Evolutionary conservation across 2,113 vertebrate genomes (phyloP), one percentile per base, ranked within the genome.

Genomic region (Tragelaphus scriptus): DNA sequence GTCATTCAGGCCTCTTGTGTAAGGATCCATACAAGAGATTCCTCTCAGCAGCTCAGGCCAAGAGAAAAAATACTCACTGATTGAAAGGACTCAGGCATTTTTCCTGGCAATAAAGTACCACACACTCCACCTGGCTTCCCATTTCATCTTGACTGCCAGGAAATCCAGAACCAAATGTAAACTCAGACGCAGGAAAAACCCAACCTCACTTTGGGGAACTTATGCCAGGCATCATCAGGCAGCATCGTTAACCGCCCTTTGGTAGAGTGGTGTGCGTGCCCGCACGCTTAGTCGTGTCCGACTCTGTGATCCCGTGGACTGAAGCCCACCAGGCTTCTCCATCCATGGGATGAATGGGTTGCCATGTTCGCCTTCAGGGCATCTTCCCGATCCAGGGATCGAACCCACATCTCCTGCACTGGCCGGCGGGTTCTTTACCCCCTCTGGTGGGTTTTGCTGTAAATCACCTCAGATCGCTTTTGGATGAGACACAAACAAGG

Each of bases 261-360:
- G 6, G 26, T 51, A 8, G 5, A 21, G 26, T 0, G 71, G 36
- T 26, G 40, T 44, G 40, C 6, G 0, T 14, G 40, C 12, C 12
- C 12, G 7, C 36, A 15, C 2, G 40, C 40, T 44, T 14, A 77
- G 40, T 77, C 11, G 0, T 77, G 40, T 44, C 71, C 0, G 0
- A 2, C 71, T 44, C 40, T 77, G 71, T 13, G 23, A 44, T 7
- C 71, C 71, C 12, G 11, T 26, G 36, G 40, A 15, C 71, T 44
- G 71, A 44, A 25, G 40, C 71, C 71, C 71, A 14, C 71, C 23
- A 44, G 40, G 71, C 40, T 77, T 44, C 71, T 44, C 71, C 40
- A 26, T 77, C 71, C 23, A 44, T 77, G 40, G 23, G 40, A 44
- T 44, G 11, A 25, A 44, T 14, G 71, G 71, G 36, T 77, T 77